phyloP scores from a whole-genome alignment of 2,797 vertebrate species.

The Pseudochirops cupreus region DNA sequence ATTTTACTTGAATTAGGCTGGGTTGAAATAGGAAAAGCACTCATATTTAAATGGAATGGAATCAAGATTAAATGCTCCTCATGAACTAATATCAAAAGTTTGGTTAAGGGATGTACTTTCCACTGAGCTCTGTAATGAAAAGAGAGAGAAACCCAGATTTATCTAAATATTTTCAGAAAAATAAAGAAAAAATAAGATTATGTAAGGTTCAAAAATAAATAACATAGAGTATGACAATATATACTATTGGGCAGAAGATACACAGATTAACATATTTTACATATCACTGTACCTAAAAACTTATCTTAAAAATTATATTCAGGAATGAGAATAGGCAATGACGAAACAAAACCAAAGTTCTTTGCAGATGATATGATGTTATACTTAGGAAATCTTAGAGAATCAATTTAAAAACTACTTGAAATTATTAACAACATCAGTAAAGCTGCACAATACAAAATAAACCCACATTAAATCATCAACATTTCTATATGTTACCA shows the following conservation, averaged over 20 bases:
- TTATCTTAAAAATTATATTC: neutral
- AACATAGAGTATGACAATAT: neutral
- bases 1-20: constrained; percentile 60
- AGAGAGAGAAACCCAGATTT: constrained; percentile 50
- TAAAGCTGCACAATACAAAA: neutral
- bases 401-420: neutral
- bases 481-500: neutral
- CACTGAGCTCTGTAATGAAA: constrained; percentile 18
- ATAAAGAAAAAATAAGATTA: constrained; percentile 49
- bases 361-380: neutral
- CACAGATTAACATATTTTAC: neutral
- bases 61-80: constrained; percentile 61
- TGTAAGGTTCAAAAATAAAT: constrained; percentile 53
- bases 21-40: constrained; percentile 62
- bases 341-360: neutral
- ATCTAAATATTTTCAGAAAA: constrained; percentile 31
- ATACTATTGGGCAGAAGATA: neutral
- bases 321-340: neutral
- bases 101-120: constrained; percentile 60
- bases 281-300: neutral
- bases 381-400: neutral
- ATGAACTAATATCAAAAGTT: constrained; percentile 37
- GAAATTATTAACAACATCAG: neutral
- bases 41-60: constrained; percentile 65
- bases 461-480: neutral